Conservation (phyloP, 2,797 vertebrate species). For the Petrocephalus sullivani region DNA sequence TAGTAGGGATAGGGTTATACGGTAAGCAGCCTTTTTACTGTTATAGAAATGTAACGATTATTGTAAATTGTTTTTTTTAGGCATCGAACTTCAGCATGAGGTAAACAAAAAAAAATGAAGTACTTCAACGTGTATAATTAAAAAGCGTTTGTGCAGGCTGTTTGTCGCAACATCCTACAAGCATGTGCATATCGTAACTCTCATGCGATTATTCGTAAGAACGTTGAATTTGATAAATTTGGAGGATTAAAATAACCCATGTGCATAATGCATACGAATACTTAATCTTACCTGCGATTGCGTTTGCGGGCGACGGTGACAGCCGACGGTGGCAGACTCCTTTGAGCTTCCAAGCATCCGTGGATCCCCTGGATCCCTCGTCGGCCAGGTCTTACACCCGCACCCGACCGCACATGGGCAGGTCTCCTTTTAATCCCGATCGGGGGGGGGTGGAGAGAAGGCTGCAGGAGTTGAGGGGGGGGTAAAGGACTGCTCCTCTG, state of each 20-base stretch:
- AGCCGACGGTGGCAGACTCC: conserved; percentile 8
- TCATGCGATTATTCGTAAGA: not conserved
- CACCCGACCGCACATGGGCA: not conserved
- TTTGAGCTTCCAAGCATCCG: not conserved
- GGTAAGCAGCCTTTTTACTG: not conserved
- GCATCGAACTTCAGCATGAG: not conserved
- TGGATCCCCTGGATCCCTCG: not conserved
- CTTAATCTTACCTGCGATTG: not conserved
- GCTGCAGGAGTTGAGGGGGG: not conserved
- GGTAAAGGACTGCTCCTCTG: not conserved
- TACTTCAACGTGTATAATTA: not conserved
- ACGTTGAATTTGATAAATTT: not conserved
- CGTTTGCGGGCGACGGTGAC: not conserved
- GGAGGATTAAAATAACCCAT: not conserved
- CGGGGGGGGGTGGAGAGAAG: not conserved
- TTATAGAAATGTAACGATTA: not conserved
- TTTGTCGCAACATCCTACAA: not conserved
- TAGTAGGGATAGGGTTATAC: not conserved
- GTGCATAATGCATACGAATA: not conserved
- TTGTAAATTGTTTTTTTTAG: not conserved
- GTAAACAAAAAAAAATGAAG: not conserved
- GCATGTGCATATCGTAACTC: not conserved
- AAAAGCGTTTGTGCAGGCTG: not conserved
- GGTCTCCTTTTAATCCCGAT: conserved; percentile 3
- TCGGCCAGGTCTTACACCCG: conserved; percentile 2